These are phyloP conservation scores for Cryptus armator DNA, from an alignment of 2,888 invertebrate genomes.

Conservation along the genomic window DNA sequence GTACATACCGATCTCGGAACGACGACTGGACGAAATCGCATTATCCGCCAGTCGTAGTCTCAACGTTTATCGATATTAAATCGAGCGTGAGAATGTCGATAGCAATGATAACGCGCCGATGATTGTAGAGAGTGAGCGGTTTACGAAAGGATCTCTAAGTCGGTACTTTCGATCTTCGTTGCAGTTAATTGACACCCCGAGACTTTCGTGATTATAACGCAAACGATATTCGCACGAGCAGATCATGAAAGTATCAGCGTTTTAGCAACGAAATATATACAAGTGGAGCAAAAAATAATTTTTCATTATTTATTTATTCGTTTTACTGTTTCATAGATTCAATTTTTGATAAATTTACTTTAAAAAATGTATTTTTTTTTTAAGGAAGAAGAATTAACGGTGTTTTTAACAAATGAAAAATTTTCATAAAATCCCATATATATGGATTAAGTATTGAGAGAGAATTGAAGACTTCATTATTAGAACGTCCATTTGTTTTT, in stretches of 20 bases:
- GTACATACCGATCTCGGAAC: background rate
- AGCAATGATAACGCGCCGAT: constrained; percentile 6
- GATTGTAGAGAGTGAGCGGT: background rate
- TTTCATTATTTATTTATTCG: too few species aligned
- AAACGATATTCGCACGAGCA: background rate
- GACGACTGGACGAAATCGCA: constrained; percentile 3
- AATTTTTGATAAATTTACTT: too few species aligned
- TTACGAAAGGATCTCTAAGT: background rate
- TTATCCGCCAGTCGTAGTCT: background rate
- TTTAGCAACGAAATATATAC: too few species aligned
- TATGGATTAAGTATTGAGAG: too few species aligned
- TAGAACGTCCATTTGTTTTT: background rate
- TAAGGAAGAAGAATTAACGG: too few species aligned
- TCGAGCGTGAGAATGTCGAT: constrained; percentile 20
- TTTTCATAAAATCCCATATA: too few species aligned
- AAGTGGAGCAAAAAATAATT: too few species aligned
- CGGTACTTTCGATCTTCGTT: constrained; percentile 6
- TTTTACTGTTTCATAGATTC: too few species aligned
- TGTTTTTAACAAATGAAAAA: too few species aligned
- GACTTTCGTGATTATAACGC: background rate
- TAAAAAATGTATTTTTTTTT: too few species aligned
- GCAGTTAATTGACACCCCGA: background rate
- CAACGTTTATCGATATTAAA: constrained; percentile 22
- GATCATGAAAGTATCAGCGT: too few species aligned
- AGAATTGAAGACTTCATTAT: background rate